Base-by-base conservation (phyloP, 2,888 invertebrate species). In the Troides aeacus region DNA sequence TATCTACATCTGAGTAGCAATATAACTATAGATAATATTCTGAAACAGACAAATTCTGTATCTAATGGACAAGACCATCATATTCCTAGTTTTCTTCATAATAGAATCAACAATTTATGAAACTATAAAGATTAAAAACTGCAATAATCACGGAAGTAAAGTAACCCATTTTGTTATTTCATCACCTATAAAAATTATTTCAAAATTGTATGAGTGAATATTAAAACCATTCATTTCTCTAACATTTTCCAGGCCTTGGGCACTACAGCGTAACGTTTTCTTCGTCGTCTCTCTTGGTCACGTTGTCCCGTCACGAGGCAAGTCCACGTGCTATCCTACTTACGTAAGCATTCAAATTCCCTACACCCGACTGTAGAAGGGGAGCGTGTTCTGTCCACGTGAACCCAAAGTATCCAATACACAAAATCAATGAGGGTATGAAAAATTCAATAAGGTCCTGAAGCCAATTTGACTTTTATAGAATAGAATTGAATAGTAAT, bases 231-330 rank as follows among this genome's bases (percentile, higher is more conserved):
- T 23, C n/a, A 21, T 69, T 70, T 24, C 15, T 24, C 8, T 12
- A 50, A 24, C 23, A n/a, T 46, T 24, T 18, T 1, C 6, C 21
- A 24, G 17, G 7, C 39, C 39, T 6, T 10, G 39, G 10, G n/a
- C 5, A 7, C 30, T 7, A 60, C 59, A 30, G 21, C 46, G 2
- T 18, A 53, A 46, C 15, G 39, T 39, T 30, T 24, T 58, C 42
- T 15, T 17, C 21, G 30, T 24, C n/a, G n/a, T 10, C 53, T 30
- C 36, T n/a, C 21, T 2, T 10, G 53, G 74, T 88, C 88, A 88
- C 89, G 87, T 87, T 86, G 83, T 71, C 70, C 72, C 70, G 75
- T 80, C 89, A 86, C 88, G 86, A 76, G 86, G 84, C 82, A 69
- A 69, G 71, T 53, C 72, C 50, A 21, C 39, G 70, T 36, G 62